These are phyloP conservation scores for Scartelaos histophorus DNA, from an alignment of 2,113 vertebrate genomes.

Conservation along the genomic window DNA sequence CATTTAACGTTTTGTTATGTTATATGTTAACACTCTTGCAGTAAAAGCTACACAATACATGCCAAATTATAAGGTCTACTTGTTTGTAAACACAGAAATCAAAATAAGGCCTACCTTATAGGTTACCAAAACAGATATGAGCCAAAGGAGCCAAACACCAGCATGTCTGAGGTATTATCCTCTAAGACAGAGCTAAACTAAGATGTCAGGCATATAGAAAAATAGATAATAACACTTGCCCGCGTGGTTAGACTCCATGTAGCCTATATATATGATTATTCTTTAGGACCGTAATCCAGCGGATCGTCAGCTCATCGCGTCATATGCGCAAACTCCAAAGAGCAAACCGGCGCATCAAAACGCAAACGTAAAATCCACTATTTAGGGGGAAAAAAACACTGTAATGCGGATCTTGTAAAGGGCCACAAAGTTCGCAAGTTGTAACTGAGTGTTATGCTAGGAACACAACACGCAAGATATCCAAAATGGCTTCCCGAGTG, in stretches of 20 bases:
- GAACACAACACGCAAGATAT: slow-evolving; percentile 68
- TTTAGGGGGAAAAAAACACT: not conserved
- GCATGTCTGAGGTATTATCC: not conserved
- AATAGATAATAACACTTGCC: slow-evolving; percentile 69
- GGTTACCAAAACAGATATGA: slow-evolving; percentile 51
- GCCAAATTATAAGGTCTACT: not conserved
- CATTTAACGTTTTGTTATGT: not conserved
- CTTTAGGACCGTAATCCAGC: slow-evolving; percentile 63
- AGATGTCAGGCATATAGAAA: not conserved
- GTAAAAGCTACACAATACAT: not conserved
- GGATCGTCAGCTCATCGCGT: slow-evolving; percentile 40
- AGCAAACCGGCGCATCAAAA: slow-evolving; percentile 45
- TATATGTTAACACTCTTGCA: not conserved
- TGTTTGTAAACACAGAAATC: not conserved
- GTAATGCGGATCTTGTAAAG: not conserved
- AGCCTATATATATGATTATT: slow-evolving; percentile 62
- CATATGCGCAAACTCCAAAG: slow-evolving; percentile 55
- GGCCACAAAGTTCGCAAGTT: slow-evolving; percentile 56
- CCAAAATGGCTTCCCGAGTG: slow-evolving; percentile 87
- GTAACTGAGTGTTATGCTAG: slow-evolving; percentile 45
- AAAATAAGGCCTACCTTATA: slow-evolving; percentile 55
- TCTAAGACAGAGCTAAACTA: not conserved
- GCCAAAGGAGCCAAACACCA: slow-evolving; percentile 52
- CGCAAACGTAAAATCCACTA: not conserved
- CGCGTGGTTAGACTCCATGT: slow-evolving; percentile 64